Conservation (phyloP, 2,113 vertebrate species). For the Tretioscincus oriximinensis region DNA sequence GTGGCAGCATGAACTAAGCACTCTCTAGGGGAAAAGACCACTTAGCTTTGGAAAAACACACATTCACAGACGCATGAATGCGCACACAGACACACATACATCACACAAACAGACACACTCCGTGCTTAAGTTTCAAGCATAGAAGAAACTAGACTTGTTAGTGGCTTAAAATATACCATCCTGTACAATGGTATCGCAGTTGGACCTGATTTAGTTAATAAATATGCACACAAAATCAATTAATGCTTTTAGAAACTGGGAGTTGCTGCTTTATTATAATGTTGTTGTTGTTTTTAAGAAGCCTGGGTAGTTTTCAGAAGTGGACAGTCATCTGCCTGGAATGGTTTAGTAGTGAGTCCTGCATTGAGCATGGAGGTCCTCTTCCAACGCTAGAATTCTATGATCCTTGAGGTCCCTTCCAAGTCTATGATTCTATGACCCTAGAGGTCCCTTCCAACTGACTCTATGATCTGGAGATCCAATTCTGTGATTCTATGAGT, state of each 20-base stretch:
- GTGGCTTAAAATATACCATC: conserved; percentile 51
- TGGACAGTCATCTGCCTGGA: too few species aligned
- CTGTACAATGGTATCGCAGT: conserved; percentile 45
- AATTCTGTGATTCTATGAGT: too few species aligned
- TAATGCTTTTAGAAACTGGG: conserved; percentile 6
- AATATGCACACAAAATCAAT: conserved; percentile 41
- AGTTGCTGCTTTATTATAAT: neutral
- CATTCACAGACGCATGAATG: conserved; percentile 18
- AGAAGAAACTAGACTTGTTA: conserved; percentile 43
- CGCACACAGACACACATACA: too few species aligned
- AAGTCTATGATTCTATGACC: too few species aligned
- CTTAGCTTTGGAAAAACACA: conserved; percentile 36
- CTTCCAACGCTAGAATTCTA: too few species aligned
- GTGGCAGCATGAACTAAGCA: conserved; percentile 41
- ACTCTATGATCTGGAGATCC: too few species aligned
- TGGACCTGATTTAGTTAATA: conserved; percentile 61
- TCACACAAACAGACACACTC: neutral
- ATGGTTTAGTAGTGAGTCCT: too few species aligned
- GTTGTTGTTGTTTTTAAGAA: neutral
- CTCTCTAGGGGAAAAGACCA: conserved; percentile 47
- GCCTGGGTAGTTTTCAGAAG: too few species aligned
- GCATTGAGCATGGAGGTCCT: too few species aligned
- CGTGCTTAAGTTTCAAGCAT: conserved; percentile 46
- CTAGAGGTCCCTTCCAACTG: too few species aligned
- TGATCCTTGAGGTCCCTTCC: too few species aligned